Percentiles rank a stretch among this genome's conserved stretches.
Evolutionary conservation across 2,888 invertebrate species (phyloP).

Genomic region (Cloeon dipterum): DNA sequence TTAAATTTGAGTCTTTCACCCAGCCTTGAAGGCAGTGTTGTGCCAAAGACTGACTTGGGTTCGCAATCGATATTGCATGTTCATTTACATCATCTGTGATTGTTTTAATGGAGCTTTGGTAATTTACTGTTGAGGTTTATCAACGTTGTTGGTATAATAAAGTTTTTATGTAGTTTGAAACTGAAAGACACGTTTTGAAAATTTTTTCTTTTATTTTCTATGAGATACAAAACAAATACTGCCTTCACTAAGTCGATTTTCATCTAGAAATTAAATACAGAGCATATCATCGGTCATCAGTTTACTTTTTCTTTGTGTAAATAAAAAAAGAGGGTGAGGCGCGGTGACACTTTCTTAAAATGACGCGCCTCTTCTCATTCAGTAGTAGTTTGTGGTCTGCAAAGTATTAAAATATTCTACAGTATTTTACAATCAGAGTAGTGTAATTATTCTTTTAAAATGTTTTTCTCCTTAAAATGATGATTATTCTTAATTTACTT

Average conservation of each 20-base stretch:
- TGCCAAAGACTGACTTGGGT: too few relatives aligned
- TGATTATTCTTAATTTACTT: slow-evolving; percentile 9
- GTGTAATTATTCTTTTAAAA: slow-evolving; percentile 8
- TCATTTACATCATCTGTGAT: too few relatives aligned
- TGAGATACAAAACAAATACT: slow-evolving; percentile 37
- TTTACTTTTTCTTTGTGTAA: too few relatives aligned
- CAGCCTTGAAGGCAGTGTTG: too few relatives aligned
- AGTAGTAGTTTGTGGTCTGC: slow-evolving; percentile 17
- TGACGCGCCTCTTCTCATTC: slow-evolving; percentile 19
- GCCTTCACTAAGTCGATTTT: slow-evolving; percentile 19
- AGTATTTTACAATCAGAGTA: slow-evolving; percentile 18
- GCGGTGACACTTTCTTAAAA: not conserved
- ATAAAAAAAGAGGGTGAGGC: not conserved
- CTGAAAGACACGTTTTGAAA: slow-evolving; percentile 1
- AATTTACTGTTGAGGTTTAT: not conserved
- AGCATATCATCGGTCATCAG: slow-evolving; percentile 15
- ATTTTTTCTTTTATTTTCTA: slow-evolving; percentile 28
- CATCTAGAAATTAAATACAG: slow-evolving; percentile 28
- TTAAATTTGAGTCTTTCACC: too few relatives aligned
- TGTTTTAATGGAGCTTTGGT: too few relatives aligned
- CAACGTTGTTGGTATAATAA: not conserved
- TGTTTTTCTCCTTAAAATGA: slow-evolving; percentile 5
- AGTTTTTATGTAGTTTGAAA: not conserved
- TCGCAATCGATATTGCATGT: too few relatives aligned
- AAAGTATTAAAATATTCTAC: slow-evolving; percentile 25